Conservation (phyloP, 1,140 invertebrate species). For the Druon quercuslanigerum region DNA sequence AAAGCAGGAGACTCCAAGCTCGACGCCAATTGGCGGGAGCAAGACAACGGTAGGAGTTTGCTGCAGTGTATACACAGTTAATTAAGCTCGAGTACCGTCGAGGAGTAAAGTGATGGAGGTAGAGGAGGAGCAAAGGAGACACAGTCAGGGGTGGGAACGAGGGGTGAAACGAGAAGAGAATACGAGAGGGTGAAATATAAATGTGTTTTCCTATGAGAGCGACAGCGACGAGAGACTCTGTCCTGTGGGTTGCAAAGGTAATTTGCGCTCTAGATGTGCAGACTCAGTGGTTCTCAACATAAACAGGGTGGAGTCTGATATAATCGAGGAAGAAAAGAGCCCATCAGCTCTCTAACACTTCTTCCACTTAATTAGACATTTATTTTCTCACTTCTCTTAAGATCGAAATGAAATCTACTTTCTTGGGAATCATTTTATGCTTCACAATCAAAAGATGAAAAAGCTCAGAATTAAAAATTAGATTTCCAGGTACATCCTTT, state of each 20-base stretch:
- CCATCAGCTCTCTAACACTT: no score
- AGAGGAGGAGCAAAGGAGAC: slow-evolving; percentile 37
- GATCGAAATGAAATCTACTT: no score
- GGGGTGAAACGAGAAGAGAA: slow-evolving; percentile 42
- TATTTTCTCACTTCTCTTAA: no score
- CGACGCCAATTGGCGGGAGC: slow-evolving; percentile 70
- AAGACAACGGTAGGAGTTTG: slow-evolving; percentile 73
- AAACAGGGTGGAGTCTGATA: slow-evolving; percentile 40
- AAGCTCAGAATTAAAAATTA: no score
- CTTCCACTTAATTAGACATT: no score
- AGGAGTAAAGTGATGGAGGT: slow-evolving; percentile 38
- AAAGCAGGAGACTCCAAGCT: slow-evolving; percentile 53
- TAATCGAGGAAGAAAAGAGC: slow-evolving; percentile 58
- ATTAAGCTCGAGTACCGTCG: slow-evolving; percentile 70
- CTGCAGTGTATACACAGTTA: slow-evolving; percentile 75
- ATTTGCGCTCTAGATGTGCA: slow-evolving; percentile 64
- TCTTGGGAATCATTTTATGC: no score
- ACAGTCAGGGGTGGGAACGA: slow-evolving; percentile 36
- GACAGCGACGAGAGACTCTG: slow-evolving; percentile 44
- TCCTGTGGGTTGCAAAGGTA: slow-evolving; percentile 63
- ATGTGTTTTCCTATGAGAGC: slow-evolving; percentile 46
- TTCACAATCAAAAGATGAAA: no score
- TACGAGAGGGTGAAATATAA: slow-evolving; percentile 40
- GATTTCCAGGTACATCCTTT: no score
- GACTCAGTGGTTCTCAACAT: slow-evolving; percentile 43